Base-by-base conservation (phyloP, 2,113 vertebrate species). In the Rhadina sibilatrix region DNA sequence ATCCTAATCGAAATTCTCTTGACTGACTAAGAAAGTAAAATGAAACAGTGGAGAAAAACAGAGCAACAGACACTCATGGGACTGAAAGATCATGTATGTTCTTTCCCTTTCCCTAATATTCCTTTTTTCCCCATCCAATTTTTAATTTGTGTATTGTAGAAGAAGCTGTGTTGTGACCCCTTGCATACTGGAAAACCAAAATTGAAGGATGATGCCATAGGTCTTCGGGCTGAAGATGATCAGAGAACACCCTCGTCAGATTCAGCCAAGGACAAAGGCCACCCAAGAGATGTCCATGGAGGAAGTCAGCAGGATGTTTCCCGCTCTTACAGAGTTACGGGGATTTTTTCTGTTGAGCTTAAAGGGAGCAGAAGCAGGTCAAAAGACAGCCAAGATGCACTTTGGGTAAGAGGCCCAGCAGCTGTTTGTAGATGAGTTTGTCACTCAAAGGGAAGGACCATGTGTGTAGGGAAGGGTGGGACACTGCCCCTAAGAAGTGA, bases 341-440 rank as follows among this genome's bases (percentile, higher is more conserved):
- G 95, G 92, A 96, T 86, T 96, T 97, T 81, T 96, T 66, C 71
- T 95, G 95, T 95, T 96, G 87, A 93, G 54, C 54, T 90, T 93
- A 56, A 47, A 80, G 60, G 60, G 68, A 81, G 68, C 68, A 85
- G 54, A 90, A 88, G 24, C 44, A 54, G 90, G 90, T 94, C 94
- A 96, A 87, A 95, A 74, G 11, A 33, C 54, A 93, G 38, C 33
- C 78, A 59, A 49, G 35, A 65, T 22, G 16, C 0, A 0, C 59
- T 90, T 81, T 2, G 9, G 52, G 9, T 44, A 64, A 61, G 49
- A 89, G 61, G 44, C 54, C n/a, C 44, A 88, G 93, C 75, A 91
- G 42, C 52, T 84, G 18, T 35, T 61, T 40, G n/a, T 53, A 47
- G 70, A 35, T 4, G 5, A 65, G 46, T 44, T 60, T 1, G 0